phyloP scores from a whole-genome alignment of 2,113 vertebrate species.

The Colistium nudipinnis region DNA sequence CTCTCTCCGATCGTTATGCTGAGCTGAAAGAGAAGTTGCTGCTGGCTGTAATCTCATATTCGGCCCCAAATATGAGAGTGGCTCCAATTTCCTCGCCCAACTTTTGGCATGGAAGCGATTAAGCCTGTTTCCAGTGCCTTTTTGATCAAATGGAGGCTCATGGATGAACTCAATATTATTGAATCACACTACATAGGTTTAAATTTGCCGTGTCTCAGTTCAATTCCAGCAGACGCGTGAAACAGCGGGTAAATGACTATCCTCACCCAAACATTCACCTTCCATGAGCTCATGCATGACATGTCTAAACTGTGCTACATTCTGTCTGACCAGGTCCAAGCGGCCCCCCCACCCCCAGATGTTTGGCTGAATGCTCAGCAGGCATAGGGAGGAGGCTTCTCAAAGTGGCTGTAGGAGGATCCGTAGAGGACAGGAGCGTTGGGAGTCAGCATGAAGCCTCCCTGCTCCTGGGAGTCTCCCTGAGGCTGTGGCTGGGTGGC shows the following conservation, averaged over 20 bases:
- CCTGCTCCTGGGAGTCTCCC: slow-evolving; percentile 81
- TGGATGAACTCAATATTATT: slow-evolving; percentile 28
- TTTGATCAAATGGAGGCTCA: slow-evolving; percentile 6
- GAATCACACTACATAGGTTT: slow-evolving; percentile 22
- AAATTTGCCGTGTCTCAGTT: slow-evolving; percentile 26
- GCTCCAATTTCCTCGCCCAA: neutral
- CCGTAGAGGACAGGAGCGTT: slow-evolving; percentile 82
- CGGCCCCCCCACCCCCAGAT: neutral
- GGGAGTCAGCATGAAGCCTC: slow-evolving; percentile 81
- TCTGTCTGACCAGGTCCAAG: slow-evolving; percentile 29
- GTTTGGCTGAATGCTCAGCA: slow-evolving; percentile 75
- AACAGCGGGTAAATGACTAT: slow-evolving; percentile 21
- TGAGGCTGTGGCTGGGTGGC: slow-evolving; percentile 77
- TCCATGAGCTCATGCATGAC: slow-evolving; percentile 18
- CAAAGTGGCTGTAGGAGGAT: slow-evolving; percentile 82
- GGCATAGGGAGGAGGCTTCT: slow-evolving; percentile 93
- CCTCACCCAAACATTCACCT: slow-evolving; percentile 8
- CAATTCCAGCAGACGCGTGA: slow-evolving; percentile 15
- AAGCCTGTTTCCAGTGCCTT: neutral
- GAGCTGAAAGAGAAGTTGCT: neutral
- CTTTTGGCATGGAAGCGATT: neutral
- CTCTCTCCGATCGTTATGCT: too few species aligned
- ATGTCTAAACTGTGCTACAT: slow-evolving; percentile 42
- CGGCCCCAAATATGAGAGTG: neutral
- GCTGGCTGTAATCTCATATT: neutral